phyloP scores from a whole-genome alignment of 2,797 vertebrate species.

The Pteronotus mesoamericanus region DNA sequence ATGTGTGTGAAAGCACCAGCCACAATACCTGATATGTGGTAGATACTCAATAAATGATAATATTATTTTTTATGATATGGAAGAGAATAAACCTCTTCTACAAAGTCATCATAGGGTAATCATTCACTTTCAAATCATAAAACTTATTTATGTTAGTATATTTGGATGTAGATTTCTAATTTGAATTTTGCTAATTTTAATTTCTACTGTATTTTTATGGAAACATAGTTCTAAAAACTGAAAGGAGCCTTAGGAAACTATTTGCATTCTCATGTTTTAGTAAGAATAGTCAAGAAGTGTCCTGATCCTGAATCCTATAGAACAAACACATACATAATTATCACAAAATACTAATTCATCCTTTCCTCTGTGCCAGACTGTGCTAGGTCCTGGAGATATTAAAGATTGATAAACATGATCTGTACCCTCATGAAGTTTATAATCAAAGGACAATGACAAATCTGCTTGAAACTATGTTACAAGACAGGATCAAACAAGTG shows the following conservation, averaged over 20 bases:
- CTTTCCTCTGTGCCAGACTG: not conserved
- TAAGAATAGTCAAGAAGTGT: not conserved
- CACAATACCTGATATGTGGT: not conserved
- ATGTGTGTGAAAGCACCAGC: not conserved
- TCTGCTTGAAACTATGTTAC: not conserved
- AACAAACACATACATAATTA: not conserved
- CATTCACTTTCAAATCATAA: not conserved
- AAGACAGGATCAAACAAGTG: not conserved
- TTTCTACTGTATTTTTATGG: constrained; percentile 2
- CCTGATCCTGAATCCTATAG: not conserved
- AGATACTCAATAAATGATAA: not conserved
- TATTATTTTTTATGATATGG: not conserved
- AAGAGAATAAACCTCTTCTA: not conserved
- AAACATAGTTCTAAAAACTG: not conserved
- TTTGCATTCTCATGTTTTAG: not conserved
- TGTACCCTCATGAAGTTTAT: not conserved
- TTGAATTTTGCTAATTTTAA: not conserved
- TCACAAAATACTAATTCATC: not conserved
- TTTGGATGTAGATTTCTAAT: not conserved
- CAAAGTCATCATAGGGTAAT: not conserved
- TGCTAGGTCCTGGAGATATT: not conserved
- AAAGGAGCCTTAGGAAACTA: not conserved
- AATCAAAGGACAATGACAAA: not conserved
- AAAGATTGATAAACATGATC: not conserved
- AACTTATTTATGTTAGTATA: not conserved